Conservation (phyloP, 2,888 invertebrate species). For the Boloria selene region DNA sequence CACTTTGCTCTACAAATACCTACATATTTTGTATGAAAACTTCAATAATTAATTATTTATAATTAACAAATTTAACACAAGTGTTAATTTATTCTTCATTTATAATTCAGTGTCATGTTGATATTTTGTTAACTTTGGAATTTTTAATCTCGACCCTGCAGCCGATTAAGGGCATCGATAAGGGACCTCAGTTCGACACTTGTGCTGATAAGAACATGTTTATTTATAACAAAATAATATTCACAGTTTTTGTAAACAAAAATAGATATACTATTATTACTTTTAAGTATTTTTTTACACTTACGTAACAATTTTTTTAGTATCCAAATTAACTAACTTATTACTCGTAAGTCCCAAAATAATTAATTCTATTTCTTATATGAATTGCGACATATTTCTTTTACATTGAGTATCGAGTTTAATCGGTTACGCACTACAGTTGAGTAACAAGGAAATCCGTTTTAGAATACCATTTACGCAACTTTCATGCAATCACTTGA, state of each 20-base stretch:
- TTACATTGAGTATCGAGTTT: neutral
- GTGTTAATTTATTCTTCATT: neutral
- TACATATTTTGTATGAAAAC: no score
- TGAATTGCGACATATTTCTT: conserved; percentile 4
- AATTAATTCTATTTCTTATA: neutral
- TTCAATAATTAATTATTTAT: no score
- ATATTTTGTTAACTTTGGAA: neutral
- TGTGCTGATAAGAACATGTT: conserved; percentile 27
- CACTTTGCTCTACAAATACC: no score
- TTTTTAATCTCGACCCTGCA: conserved; percentile 39
- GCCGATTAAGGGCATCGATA: conserved; percentile 51
- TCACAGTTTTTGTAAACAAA: conserved; percentile 21
- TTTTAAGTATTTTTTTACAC: neutral
- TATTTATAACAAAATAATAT: conserved; percentile 21
- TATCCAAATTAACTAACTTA: no score
- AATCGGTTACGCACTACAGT: conserved; percentile 37
- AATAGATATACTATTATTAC: neutral
- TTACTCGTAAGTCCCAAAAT: no score
- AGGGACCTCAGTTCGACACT: conserved; percentile 51
- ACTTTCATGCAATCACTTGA: conserved; percentile 40
- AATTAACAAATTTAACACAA: neutral
- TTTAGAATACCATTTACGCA: conserved; percentile 50
- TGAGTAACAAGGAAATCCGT: conserved; percentile 63
- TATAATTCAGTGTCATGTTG: neutral
- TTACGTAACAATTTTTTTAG: no score